phyloP scores from a whole-genome alignment of 2,113 vertebrate species.

The Zapornia atra region DNA sequence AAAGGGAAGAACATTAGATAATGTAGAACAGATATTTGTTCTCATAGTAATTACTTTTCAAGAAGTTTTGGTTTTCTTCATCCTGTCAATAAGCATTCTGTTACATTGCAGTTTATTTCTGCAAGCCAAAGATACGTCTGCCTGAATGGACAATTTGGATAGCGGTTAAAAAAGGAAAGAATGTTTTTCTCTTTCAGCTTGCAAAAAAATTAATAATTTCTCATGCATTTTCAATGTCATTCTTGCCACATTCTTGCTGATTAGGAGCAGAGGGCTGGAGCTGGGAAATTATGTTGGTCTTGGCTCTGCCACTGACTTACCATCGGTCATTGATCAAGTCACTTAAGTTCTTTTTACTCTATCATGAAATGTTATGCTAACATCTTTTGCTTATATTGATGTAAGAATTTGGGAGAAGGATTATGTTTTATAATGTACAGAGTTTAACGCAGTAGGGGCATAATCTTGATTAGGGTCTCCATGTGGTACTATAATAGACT shows the following conservation, averaged over 20 bases:
- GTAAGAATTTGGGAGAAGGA: not conserved
- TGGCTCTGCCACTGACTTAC: not conserved
- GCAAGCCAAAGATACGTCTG: not conserved
- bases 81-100: not conserved
- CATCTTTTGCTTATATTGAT: not conserved
- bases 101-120: not conserved
- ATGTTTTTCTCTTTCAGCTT: not conserved
- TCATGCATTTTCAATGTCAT: not conserved
- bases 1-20: not conserved
- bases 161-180: not conserved
- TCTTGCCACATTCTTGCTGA: not conserved
- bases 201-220: not conserved
- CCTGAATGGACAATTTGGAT: not conserved
- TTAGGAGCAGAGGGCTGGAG: not conserved
- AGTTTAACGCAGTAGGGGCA: constrained; percentile 1
- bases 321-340: not conserved
- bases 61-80: not conserved
- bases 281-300: not conserved
- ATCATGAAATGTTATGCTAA: not conserved
- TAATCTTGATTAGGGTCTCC: constrained; percentile 25
- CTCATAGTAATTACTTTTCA: not conserved
- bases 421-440: not conserved
- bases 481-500: constrained; percentile 34
- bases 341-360: not conserved
- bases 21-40: not conserved